A percentile compares a stretch with the other conserved stretches of the same genome.
Evolutionary conservation across 2,113 vertebrate genomes (phyloP).

Genomic region (Arenaria interpres): DNA sequence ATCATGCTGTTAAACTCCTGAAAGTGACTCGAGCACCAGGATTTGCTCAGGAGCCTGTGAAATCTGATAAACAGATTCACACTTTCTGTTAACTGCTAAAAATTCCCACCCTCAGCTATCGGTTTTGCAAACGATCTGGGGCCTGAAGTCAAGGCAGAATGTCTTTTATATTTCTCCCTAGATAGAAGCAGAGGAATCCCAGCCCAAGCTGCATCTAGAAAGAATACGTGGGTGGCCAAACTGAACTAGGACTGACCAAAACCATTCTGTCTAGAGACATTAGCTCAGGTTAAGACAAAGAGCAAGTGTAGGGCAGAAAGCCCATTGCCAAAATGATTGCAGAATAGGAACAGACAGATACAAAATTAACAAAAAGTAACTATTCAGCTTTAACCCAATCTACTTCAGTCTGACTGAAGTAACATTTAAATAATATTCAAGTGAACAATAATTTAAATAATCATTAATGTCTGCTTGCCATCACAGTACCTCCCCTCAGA

Average conservation of each 20-base stretch:
- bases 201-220: background rate
- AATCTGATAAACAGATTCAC: conserved; percentile 14
- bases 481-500: background rate
- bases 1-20: background rate
- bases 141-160: background rate
- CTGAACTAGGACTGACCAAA: background rate
- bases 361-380: background rate
- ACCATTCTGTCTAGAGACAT: background rate
- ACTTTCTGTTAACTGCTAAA: conserved; percentile 4
- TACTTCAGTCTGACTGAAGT: background rate
- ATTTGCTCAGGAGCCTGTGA: conserved; percentile 20
- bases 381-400: background rate
- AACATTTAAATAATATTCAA: background rate
- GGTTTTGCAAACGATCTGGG: background rate
- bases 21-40: background rate
- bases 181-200: background rate
- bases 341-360: background rate
- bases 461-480: background rate
- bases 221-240: background rate
- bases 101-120: background rate
- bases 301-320: background rate
- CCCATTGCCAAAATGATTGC: background rate
- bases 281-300: background rate
- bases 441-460: background rate
- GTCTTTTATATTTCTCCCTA: background rate